Percentiles rank a stretch among this genome's conserved stretches.
phyloP scores from a whole-genome alignment of 2,113 vertebrate species.

The Sylvia atricapilla region DNA sequence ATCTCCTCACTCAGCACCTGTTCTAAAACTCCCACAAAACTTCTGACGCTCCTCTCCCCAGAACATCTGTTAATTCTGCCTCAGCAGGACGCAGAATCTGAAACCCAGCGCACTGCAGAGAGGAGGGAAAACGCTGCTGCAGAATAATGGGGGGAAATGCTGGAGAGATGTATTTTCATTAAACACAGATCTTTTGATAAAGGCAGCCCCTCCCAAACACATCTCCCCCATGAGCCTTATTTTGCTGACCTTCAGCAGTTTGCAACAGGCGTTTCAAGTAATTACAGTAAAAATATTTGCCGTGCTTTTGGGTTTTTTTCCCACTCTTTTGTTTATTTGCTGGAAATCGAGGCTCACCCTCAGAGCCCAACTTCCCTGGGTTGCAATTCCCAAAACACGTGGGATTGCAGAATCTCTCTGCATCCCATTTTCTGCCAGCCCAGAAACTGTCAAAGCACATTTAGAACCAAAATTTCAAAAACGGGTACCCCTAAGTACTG shows the following conservation, averaged over 20 bases:
- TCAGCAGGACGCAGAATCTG: background rate
- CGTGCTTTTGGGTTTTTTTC: background rate
- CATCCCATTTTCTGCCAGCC: conserved; percentile 61
- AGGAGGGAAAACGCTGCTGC: background rate
- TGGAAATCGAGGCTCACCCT: background rate
- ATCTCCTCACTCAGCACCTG: background rate
- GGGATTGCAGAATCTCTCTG: conserved; percentile 41
- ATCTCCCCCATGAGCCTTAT: background rate
- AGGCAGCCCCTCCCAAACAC: fast-evolving
- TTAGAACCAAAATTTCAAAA: conserved; percentile 33
- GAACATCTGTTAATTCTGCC: background rate
- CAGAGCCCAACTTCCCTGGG: background rate
- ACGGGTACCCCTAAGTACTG: background rate
- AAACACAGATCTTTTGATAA: background rate
- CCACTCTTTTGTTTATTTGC: background rate
- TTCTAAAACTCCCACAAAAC: background rate
- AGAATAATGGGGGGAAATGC: background rate
- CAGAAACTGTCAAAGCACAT: conserved; percentile 47
- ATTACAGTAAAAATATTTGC: background rate
- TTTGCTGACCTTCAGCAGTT: background rate
- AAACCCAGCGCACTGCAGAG: background rate
- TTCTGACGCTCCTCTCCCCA: fast-evolving
- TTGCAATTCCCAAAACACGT: background rate
- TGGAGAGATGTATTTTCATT: background rate
- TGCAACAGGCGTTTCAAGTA: background rate